Percentiles rank a stretch among this genome's conserved stretches.
These are phyloP conservation scores for Melipona beecheii DNA, from an alignment of 2,888 invertebrate genomes.

Conservation along the genomic window DNA sequence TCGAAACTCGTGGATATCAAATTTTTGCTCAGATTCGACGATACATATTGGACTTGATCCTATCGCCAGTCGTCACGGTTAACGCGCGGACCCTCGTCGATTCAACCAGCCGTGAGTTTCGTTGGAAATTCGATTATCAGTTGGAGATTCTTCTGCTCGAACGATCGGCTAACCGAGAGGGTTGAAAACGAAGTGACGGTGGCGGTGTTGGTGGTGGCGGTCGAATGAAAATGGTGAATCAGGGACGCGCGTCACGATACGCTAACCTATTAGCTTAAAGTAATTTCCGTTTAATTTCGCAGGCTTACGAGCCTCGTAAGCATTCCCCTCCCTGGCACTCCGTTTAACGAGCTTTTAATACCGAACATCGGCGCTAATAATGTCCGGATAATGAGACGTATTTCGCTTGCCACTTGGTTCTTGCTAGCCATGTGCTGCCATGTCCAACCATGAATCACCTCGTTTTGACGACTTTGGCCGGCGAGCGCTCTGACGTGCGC, in stretches of 20 bases:
- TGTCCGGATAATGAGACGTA: constrained; percentile 62
- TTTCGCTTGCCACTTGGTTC: constrained; percentile 9
- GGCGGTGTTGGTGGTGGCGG: not conserved
- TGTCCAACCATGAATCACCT: not conserved
- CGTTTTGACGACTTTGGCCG: not conserved
- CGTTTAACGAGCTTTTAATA: constrained; percentile 70
- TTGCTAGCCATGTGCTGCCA: not conserved
- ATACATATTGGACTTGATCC: no score
- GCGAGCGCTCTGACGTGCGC: no score
- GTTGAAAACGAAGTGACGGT: not conserved
- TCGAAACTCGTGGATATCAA: no score
- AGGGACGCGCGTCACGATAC: constrained; percentile 53
- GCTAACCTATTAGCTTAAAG: constrained; percentile 72
- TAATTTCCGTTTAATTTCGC: constrained; percentile 75
- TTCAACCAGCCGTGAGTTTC: not conserved
- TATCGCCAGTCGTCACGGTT: not conserved
- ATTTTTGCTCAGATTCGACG: no score
- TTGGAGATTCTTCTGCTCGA: constrained; percentile 1
- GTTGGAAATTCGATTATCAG: constrained; percentile 23
- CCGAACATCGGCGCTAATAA: constrained; percentile 61
- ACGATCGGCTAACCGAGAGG: not conserved
- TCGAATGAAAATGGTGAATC: constrained; percentile 54
- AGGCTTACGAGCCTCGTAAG: constrained; percentile 38
- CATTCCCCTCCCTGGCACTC: constrained; percentile 1
- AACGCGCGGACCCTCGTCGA: not conserved